Percentiles rank a stretch among this genome's conserved stretches.
phyloP scores from a whole-genome alignment of 2,888 invertebrate genomes.

The Galerucella pusilla region DNA sequence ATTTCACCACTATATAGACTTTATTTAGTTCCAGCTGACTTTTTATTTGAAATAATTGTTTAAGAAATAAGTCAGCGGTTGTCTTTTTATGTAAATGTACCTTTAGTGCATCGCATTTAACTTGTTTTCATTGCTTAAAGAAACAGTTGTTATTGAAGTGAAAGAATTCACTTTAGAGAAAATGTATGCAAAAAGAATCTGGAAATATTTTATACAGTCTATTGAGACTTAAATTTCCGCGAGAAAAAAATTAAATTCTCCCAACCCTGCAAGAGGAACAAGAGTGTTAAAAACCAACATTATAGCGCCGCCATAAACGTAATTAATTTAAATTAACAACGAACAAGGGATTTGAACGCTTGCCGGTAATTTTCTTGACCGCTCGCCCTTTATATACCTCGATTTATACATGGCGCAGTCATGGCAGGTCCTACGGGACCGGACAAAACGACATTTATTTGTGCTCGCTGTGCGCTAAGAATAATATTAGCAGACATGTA shows the following conservation, averaged over 20 bases:
- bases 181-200: no score
- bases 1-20: no score
- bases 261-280: background rate
- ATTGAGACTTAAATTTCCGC: background rate
- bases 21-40: no score
- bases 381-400: constrained; percentile 25
- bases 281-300: constrained; percentile 12
- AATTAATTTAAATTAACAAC: constrained; percentile 39
- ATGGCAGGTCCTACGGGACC: constrained; percentile 31
- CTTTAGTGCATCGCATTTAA: no score
- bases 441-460: constrained; percentile 34
- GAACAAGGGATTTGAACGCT: constrained; percentile 37
- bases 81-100: no score
- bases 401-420: constrained; percentile 37
- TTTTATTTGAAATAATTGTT: no score
- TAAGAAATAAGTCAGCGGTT: no score
- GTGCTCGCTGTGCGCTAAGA: constrained; percentile 4
- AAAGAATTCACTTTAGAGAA: no score
- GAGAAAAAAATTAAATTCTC: background rate
- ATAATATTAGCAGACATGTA: constrained; percentile 9
- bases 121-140: no score
- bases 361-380: constrained; percentile 37
- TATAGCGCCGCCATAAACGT: background rate
- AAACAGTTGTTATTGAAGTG: no score
- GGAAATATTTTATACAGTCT: no score